A percentile compares a stretch with the other conserved stretches of the same genome.
These are phyloP conservation scores for Agonopterix arenella DNA, from an alignment of 2,888 invertebrate genomes.

Conservation along the genomic window DNA sequence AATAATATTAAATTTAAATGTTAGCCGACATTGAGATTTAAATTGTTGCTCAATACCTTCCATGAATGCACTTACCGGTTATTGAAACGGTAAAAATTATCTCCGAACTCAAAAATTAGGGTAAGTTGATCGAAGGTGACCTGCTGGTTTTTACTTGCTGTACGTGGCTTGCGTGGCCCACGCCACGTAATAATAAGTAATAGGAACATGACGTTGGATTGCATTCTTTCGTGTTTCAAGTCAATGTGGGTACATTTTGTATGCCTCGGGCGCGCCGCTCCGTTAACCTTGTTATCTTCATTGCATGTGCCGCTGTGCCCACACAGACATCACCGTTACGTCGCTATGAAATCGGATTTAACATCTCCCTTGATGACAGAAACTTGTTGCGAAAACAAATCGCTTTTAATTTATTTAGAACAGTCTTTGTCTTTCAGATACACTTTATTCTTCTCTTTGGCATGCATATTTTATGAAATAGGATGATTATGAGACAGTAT, in stretches of 20 bases:
- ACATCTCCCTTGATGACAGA: slow-evolving; percentile 14
- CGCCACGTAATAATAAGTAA: slow-evolving; percentile 9
- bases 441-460: too few species aligned
- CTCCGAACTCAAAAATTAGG: slow-evolving; percentile 8
- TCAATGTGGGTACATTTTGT: slow-evolving; percentile 32
- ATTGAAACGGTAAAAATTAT: slow-evolving; percentile 11
- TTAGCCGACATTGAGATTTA: slow-evolving; percentile 1
- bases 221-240: slow-evolving; percentile 27
- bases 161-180: background rate
- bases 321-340: slow-evolving; percentile 46
- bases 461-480: too few species aligned
- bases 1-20: too few species aligned
- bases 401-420: too few species aligned
- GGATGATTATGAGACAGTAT: too few species aligned
- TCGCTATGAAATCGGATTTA: slow-evolving; percentile 35
- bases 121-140: slow-evolving; percentile 7
- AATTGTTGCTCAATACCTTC: slow-evolving; percentile 3
- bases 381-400: background rate
- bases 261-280: slow-evolving; percentile 40
- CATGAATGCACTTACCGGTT: slow-evolving; percentile 5
- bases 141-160: slow-evolving; percentile 3
- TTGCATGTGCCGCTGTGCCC: slow-evolving; percentile 29
- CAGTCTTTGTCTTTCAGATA: too few species aligned
- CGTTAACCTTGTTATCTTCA: slow-evolving; percentile 61
- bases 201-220: slow-evolving; percentile 15